These are phyloP conservation scores for Oriolus oriolus DNA, from an alignment of 2,113 vertebrate genomes.

Conservation along the genomic window DNA sequence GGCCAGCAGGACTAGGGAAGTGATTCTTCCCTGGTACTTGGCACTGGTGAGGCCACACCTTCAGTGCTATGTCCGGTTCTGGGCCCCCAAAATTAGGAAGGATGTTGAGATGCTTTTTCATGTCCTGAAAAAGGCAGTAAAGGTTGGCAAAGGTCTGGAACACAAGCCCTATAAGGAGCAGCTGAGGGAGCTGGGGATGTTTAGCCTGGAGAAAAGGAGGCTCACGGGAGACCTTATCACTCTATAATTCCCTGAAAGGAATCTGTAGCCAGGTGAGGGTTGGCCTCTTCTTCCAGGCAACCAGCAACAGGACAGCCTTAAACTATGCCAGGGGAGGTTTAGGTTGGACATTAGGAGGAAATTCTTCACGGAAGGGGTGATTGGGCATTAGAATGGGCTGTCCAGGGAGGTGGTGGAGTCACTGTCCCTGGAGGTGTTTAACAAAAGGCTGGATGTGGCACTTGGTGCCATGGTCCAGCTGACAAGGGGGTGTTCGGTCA, in stretches of 20 bases:
- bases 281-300: not conserved
- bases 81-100: not conserved
- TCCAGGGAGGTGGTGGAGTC: not conserved
- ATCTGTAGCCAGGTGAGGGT: too few relatives aligned
- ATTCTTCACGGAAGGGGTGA: accelerated
- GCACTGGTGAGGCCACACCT: not conserved
- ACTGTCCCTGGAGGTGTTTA: not conserved
- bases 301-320: not conserved
- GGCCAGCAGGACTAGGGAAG: not conserved
- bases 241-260: not conserved
- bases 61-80: accelerated
- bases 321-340: not conserved
- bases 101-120: not conserved
- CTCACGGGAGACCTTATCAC: not conserved
- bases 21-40: accelerated
- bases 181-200: not conserved
- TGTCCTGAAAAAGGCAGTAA: not conserved
- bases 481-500: not conserved
- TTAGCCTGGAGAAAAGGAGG: not conserved
- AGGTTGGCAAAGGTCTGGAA: not conserved
- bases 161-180: not conserved
- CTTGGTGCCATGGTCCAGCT: accelerated
- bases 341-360: not conserved
- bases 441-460: not conserved
- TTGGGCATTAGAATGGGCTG: not conserved